Conservation (phyloP, 2,113 vertebrate species). For the Heterotis niloticus region DNA sequence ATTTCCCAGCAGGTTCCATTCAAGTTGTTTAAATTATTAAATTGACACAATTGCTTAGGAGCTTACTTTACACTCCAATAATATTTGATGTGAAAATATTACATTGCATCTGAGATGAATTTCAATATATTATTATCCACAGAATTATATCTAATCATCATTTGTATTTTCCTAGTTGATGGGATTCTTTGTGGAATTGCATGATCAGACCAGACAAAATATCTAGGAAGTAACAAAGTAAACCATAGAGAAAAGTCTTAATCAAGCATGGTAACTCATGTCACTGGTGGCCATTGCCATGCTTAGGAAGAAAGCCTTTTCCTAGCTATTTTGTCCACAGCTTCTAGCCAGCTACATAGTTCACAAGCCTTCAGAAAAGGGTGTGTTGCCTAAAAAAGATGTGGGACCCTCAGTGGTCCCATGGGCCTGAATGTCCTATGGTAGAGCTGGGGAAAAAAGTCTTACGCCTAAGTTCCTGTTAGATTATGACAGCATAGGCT, state of each 20-base stretch:
- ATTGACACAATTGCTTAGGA: not conserved
- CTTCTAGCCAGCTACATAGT: not conserved
- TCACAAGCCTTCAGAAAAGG: not conserved
- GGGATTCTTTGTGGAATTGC: not conserved
- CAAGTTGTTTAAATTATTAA: slow-evolving; percentile 15
- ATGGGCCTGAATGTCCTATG: not conserved
- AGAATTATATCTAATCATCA: not conserved
- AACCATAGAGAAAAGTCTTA: not conserved
- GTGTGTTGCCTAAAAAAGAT: not conserved
- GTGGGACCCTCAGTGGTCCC: not conserved
- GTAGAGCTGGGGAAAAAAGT: not conserved
- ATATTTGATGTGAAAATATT: not conserved
- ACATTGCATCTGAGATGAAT: slow-evolving; percentile 4
- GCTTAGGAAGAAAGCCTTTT: no score
- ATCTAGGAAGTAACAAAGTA: not conserved
- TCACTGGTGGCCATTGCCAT: no score
- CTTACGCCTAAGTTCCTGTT: not conserved
- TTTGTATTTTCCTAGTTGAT: not conserved
- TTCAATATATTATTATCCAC: not conserved
- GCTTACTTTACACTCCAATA: not conserved
- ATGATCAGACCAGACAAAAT: not conserved
- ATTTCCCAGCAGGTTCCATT: slow-evolving; percentile 19
- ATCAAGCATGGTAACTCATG: no score
- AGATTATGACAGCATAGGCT: not conserved
- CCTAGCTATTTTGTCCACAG: no score